Conservation (phyloP, 1,140 invertebrate species). For the Pachypeltis micranthus region DNA sequence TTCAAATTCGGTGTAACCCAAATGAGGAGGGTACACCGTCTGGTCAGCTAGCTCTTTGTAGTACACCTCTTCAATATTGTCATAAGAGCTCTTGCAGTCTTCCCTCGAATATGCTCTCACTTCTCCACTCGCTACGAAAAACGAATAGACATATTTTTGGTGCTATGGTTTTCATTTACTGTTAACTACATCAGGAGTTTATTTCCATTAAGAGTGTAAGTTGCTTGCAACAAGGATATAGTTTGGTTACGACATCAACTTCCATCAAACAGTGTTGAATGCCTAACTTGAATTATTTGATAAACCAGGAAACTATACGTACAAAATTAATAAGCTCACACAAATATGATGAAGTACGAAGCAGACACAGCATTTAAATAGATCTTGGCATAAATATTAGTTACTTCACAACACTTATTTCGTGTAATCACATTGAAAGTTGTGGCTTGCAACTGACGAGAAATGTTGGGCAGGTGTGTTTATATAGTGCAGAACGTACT, state of each 20-base stretch:
- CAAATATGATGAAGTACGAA: not conserved
- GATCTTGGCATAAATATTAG: too few relatives aligned
- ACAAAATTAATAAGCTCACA: slow-evolving; percentile 4
- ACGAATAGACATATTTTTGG: not conserved
- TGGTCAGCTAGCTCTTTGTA: slow-evolving; percentile 12
- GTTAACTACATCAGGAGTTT: not conserved
- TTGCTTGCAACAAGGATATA: slow-evolving; percentile 1
- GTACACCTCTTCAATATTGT: slow-evolving; percentile 9
- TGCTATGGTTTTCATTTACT: not conserved
- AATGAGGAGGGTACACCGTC: slow-evolving; percentile 11
- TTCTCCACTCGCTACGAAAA: slow-evolving; percentile 11
- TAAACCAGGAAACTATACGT: not conserved
- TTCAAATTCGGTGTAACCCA: slow-evolving; percentile 17
- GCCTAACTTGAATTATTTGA: not conserved
- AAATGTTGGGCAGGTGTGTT: too few relatives aligned
- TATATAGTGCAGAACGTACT: too few relatives aligned
- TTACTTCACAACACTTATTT: too few relatives aligned
- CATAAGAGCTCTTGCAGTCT: slow-evolving; percentile 12
- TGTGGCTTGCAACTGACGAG: too few relatives aligned
- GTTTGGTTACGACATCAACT: not conserved
- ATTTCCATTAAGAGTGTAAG: not conserved
- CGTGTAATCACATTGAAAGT: too few relatives aligned
- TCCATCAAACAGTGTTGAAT: not conserved
- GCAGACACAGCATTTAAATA: not conserved
- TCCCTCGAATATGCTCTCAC: not conserved